Base-by-base conservation (phyloP, 2,113 vertebrate species). In the Cynopterus brachyotis region DNA sequence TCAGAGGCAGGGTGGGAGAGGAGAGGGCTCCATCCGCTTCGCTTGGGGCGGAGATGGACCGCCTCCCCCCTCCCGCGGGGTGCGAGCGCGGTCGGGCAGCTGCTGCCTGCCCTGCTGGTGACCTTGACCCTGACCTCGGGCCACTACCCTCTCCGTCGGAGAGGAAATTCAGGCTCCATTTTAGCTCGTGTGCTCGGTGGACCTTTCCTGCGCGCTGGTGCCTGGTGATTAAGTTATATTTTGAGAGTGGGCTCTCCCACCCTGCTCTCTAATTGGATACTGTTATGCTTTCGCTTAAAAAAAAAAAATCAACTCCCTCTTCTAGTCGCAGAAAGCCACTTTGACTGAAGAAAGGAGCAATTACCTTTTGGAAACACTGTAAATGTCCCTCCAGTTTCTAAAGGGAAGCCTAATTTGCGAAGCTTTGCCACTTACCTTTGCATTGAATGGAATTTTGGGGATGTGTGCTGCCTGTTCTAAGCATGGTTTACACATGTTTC, bases 71-170 rank as follows among this genome's bases (percentile, higher is more conserved):
- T 94, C 85, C 83, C 55, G 91, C 22, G 6, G 89, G 59, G 90
- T 78, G 95, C 50, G n/a, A 40, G 93, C 62, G 96, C 94, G 24
- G 85, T 62, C 64, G 93, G 97, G 97, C 97, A 98, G 95, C 98
- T 98, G 98, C 98, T 95, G 98, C 92, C 93, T 97, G 98, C 91
- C 97, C 97, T 87, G 98, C 97, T 91, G 96, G 98, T 98, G 98
- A 98, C 98, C 98, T 99, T 99, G 98, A 98, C 98, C 98, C 97
- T 97, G 98, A 98, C 98, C 98, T 97, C 97, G 93, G 86, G 98
- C 95, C 85, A 96, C 98, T 98, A 95, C 98, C 98, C 98, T 98
- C 66, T 95, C 96, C 13, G 97, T 97, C 97, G 96, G 97, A 94
- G 97, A 98, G 98, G 98, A 98, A 98, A 97, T 98, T 97, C 98